Conservation (phyloP, 2,797 vertebrate genomes). For the Eospalax fontanierii region DNA sequence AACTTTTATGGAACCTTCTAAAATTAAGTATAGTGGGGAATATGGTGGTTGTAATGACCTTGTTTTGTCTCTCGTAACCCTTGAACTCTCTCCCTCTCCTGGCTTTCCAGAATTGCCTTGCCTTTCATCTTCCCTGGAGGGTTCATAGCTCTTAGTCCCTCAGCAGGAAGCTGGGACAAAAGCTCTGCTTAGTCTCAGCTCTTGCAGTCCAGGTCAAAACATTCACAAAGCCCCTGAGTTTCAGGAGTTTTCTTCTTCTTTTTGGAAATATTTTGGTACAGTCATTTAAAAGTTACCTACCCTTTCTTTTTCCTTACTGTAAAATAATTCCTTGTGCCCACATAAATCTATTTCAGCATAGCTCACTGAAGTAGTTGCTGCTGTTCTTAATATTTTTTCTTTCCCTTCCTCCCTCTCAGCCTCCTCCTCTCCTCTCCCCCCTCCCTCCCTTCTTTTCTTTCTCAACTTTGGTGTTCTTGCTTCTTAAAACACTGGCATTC, state of each 20-base stretch:
- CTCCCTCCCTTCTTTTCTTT: neutral
- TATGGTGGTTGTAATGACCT: neutral
- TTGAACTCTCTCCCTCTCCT: conserved; percentile 60
- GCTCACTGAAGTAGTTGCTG: neutral
- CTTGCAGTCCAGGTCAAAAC: conserved; percentile 29
- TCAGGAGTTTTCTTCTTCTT: neutral
- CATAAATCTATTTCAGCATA: conserved; percentile 31
- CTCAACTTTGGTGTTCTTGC: neutral
- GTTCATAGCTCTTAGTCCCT: conserved; percentile 33
- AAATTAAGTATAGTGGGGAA: conserved; percentile 41
- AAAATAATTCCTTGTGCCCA: neutral
- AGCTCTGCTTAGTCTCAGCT: neutral
- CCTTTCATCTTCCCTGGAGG: conserved; percentile 68
- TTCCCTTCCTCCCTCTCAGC: neutral
- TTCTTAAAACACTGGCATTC: conserved; percentile 49
- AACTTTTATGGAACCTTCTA: conserved; percentile 63
- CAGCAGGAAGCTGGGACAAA: conserved; percentile 49
- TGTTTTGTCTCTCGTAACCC: conserved; percentile 57
- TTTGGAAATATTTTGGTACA: conserved; percentile 43
- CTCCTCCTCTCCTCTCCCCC: too few species aligned
- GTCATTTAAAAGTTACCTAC: neutral
- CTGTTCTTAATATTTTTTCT: neutral
- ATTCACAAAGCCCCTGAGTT: conserved; percentile 20
- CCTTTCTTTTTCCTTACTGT: neutral
- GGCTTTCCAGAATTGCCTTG: neutral